phyloP scores from a whole-genome alignment of 2,797 vertebrate species.

The Phalanger gymnotis region DNA sequence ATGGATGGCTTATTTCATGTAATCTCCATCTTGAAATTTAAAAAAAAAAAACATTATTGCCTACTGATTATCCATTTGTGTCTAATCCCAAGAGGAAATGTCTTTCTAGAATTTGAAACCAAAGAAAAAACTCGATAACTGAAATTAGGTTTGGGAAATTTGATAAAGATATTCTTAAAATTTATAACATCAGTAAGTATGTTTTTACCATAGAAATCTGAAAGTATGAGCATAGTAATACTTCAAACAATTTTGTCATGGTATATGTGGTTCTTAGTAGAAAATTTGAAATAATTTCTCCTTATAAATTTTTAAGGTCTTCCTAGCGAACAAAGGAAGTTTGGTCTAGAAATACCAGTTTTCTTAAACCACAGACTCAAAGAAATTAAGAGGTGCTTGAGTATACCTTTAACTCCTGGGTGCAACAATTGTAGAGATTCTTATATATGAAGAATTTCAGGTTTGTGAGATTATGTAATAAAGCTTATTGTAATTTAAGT shows the following conservation, averaged over 20 bases:
- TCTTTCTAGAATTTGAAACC: background rate
- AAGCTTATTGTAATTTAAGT: background rate
- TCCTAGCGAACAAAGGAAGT: background rate
- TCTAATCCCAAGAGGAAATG: background rate
- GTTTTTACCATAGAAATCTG: background rate
- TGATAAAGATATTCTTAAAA: background rate
- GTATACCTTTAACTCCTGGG: background rate
- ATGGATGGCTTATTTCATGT: background rate
- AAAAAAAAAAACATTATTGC: background rate
- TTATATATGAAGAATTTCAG: background rate
- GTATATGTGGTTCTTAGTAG: background rate
- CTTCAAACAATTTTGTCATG: background rate
- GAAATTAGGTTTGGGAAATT: background rate
- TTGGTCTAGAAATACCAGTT: background rate
- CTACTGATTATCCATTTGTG: background rate
- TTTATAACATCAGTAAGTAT: background rate
- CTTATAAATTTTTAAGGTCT: background rate
- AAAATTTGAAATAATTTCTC: background rate
- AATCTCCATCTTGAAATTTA: background rate
- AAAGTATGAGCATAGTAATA: background rate
- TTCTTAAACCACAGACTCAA: background rate
- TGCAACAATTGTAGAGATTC: background rate
- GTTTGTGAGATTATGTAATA: background rate
- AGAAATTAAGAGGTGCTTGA: background rate
- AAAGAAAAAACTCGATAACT: background rate